phyloP scores from a whole-genome alignment of 2,113 vertebrate species.

The Platysternon megacephalum region DNA sequence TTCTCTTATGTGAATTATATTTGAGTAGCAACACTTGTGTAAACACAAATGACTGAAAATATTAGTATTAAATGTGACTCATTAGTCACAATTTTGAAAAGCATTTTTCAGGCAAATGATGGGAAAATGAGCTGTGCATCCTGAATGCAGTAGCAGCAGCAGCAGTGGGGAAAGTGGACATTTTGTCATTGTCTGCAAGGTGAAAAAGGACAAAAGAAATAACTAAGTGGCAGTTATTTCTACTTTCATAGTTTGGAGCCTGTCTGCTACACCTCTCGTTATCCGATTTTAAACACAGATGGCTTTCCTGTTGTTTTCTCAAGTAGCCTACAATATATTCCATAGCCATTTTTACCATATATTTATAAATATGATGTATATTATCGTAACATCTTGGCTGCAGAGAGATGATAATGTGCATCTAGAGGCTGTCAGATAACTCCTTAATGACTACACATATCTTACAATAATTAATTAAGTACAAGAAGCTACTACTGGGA shows the following conservation, averaged over 20 bases:
- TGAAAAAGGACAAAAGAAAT: constrained; percentile 5
- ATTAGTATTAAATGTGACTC: background rate
- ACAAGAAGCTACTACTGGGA: background rate
- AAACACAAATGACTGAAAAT: background rate
- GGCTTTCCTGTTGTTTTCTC: constrained; percentile 32
- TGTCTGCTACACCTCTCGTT: constrained; percentile 31
- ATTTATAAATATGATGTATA: constrained; percentile 39
- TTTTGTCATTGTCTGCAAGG: constrained; percentile 17
- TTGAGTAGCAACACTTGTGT: background rate
- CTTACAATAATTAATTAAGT: constrained; percentile 6
- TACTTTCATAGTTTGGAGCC: constrained; percentile 26
- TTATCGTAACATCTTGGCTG: background rate
- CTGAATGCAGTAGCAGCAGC: background rate
- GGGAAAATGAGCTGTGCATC: background rate
- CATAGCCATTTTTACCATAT: constrained; percentile 17
- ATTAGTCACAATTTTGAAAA: background rate
- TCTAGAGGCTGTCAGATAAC: background rate
- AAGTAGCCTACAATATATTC: constrained; percentile 7
- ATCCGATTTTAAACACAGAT: constrained; percentile 28
- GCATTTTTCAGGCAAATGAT: background rate
- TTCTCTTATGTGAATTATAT: no score
- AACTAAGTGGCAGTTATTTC: constrained; percentile 14
- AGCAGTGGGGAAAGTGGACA: background rate
- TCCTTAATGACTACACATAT: background rate
- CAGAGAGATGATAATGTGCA: constrained; percentile 2